Evolutionary conservation across 2,888 invertebrate genomes (phyloP), one percentile per base, ranked within the genome.

Genomic region (Micropterix aruncella): DNA sequence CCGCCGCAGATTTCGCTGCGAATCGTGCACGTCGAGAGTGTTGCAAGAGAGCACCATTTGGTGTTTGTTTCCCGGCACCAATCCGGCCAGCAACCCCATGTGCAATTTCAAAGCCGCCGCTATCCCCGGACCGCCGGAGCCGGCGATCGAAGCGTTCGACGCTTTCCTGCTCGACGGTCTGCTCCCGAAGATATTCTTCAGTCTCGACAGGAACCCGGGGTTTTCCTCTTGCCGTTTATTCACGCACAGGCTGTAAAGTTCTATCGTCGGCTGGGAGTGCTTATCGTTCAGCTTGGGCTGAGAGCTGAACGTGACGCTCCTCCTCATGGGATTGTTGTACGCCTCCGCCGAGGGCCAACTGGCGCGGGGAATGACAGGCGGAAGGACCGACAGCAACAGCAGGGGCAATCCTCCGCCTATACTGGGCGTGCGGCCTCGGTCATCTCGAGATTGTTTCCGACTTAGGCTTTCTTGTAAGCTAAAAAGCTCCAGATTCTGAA

Each of bases 281-380:
- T 66, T 59, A 52, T 73, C 74, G 56, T 75, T 75, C 1, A 79
- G 66, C 56, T 78, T 78, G 0, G 79, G 79, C 53, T 79, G 78
- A 0, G 79, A 79, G 54, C 77, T 77, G 55, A 80, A 80, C 44
- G 75, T 77, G 46, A 79, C 75, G 1, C 78, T 78, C 51, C 75
- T 72, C 15, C 77, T 59, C 66, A 68, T 67, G 0, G 75, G 73
- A 43, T 63, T 56, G 46, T 74, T 67, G 60, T 69, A 74, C 39
- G 74, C 75, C 54, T 83, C 80, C 1, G 83, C 78, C 9, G 83
- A 82, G 0, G 84, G 84, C 84, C 83, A 84, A 59, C 81, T 81
- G 3, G 83, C 83, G 38, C 83, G 70, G 0, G 83, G 83, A 44
- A 83, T 83, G 42, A 83, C 82, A 2, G 83, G 83, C 0, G 83